A percentile compares a stretch with the other conserved stretches of the same genome.
These are phyloP conservation scores for Zygaena filipendulae DNA, from an alignment of 2,888 invertebrate species.

Conservation along the genomic window DNA sequence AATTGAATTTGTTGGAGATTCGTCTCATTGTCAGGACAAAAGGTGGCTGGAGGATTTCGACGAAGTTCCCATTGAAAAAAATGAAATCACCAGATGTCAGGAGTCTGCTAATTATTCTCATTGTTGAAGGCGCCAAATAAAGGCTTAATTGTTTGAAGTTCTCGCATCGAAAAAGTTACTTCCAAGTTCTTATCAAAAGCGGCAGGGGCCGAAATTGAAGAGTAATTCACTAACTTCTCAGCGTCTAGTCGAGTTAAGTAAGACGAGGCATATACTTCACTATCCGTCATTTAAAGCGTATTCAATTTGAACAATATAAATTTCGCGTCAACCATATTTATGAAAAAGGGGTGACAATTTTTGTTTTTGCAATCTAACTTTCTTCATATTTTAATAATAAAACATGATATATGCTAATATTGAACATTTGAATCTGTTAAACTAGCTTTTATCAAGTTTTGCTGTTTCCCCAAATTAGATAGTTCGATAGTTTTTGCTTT, in stretches of 20 bases:
- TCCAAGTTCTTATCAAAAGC: conserved; percentile 28
- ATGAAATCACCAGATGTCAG: conserved; percentile 32
- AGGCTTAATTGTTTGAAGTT: conserved; percentile 54
- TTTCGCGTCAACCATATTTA: conserved; percentile 13
- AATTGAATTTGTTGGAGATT: conserved; percentile 33
- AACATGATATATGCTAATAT: too few species aligned
- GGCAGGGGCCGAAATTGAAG: conserved; percentile 26
- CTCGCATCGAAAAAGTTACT: conserved; percentile 31
- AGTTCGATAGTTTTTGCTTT: conserved; percentile 8
- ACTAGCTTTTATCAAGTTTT: too few species aligned
- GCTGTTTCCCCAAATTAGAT: too few species aligned
- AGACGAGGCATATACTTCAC: too few species aligned
- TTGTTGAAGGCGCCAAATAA: conserved; percentile 46
- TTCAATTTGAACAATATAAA: too few species aligned
- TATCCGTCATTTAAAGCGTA: too few species aligned
- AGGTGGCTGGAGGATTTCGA: conserved; percentile 21
- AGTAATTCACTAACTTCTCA: conserved; percentile 17
- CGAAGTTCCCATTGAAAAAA: conserved; percentile 34
- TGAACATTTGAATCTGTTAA: too few species aligned
- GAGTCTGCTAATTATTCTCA: conserved; percentile 49
- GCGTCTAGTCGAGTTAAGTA: too few species aligned
- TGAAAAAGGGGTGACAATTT: conserved; percentile 11
- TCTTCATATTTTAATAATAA: too few species aligned
- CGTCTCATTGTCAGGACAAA: conserved; percentile 26
- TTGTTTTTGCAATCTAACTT: too few species aligned